Evolutionary conservation across 2,888 invertebrate genomes (phyloP), one percentile per base, ranked within the genome.

Genomic region (Emmelina monodactyla): DNA sequence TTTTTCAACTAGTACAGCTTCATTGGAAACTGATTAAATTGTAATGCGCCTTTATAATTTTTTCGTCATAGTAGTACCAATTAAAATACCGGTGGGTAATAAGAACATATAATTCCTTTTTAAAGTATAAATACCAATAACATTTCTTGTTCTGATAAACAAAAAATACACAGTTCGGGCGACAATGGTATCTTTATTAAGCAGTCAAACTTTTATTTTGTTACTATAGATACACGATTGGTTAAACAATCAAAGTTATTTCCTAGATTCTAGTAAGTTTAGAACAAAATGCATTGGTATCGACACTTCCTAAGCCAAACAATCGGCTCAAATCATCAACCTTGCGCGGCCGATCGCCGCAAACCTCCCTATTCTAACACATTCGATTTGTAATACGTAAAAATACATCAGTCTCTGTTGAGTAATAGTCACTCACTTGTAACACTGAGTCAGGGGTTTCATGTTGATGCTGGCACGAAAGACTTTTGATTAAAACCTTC

Each of bases 21-120:
- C 19, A 19, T 19, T 9, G 5, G 19, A 19, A 5, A 19, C 5
- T 19, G 19, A 19, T 19, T 19, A 19, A 19, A 19, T 5, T 19
- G 19, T 19, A 6, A 19, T 70, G 67, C 64, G 62, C 65, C 63
- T 62, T 51, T 45, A 44, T 59, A 66, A 50, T 64, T 68, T 70
- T 69, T 42, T 54, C 62, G 11, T 28, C 33, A 63, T 69, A 71
- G 72, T 72, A 75, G 72, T 72, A 75, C 78, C 78, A 79, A 79
- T 79, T 72, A 78, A 66, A 71, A 73, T 76, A 78, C 71, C 78
- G 78, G 78, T 78, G 78, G 78, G 78, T 70, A 76, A 73, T 59
- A 67, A 68, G 61, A 29, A 29, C 14, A 29, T 31, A 16, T 3
- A 4, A 28, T 13, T 2, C 4, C 12, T n/a, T 28, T 9, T 3